A percentile compares a stretch with the other conserved stretches of the same genome.
Conservation (phyloP, 2,113 vertebrate species). For the Catharus minimus region DNA sequence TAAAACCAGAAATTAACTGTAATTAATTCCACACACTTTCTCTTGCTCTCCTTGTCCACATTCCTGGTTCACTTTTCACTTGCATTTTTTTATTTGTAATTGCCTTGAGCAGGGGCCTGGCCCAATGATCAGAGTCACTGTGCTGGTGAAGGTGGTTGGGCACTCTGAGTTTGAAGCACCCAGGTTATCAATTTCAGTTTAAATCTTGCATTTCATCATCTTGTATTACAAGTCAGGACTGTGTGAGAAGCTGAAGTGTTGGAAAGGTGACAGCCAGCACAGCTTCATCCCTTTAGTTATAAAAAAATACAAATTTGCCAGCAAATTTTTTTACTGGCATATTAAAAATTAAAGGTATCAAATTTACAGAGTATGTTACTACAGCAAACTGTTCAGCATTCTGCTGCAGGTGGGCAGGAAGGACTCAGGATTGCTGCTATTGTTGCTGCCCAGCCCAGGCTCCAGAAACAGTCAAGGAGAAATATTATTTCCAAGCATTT, state of each 20-base stretch:
- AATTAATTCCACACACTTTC: background rate
- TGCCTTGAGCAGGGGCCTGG: too few relatives aligned
- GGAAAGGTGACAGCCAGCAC: background rate
- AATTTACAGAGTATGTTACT: background rate
- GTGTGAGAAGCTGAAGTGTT: background rate
- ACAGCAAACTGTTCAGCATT: background rate
- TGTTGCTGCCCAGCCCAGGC: background rate
- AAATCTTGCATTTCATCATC: background rate
- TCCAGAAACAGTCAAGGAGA: background rate
- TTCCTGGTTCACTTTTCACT: background rate
- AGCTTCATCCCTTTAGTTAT: background rate
- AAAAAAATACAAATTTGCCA: background rate
- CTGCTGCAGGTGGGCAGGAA: background rate
- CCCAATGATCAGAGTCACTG: background rate
- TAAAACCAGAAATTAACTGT: slow-evolving; percentile 11
- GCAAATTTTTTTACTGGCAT: background rate
- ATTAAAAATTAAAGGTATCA: background rate
- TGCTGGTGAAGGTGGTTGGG: background rate
- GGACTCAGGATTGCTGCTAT: background rate
- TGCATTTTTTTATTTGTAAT: too few relatives aligned
- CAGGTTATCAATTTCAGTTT: background rate
- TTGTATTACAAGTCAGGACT: background rate
- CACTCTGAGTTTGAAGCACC: background rate
- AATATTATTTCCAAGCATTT: background rate
- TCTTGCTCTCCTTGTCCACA: slow-evolving; percentile 30